Evolutionary conservation across 2,797 vertebrate species (phyloP).

Genomic region (Anas bahamensis): DNA sequence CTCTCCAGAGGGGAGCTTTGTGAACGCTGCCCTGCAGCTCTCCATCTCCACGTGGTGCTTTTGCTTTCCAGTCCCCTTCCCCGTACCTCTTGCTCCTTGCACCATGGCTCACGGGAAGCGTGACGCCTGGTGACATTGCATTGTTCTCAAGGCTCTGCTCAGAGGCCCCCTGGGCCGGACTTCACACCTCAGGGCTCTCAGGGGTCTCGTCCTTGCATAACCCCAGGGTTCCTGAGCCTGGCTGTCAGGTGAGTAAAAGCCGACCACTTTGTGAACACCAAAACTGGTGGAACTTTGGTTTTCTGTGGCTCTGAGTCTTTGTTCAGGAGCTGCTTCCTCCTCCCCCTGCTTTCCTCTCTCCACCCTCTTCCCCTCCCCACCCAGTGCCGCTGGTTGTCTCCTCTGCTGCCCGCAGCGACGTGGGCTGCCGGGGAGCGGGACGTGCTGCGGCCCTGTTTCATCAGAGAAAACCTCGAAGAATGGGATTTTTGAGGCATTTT

Average conservation of each 20-base stretch:
- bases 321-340: background rate
- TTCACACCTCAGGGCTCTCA: background rate
- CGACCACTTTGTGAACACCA: accelerated
- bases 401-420: too few relatives aligned
- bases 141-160: background rate
- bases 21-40: background rate
- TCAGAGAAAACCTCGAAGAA: accelerated
- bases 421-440: too few relatives aligned
- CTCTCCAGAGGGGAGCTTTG: background rate
- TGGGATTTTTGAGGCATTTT: background rate
- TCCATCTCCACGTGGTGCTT: accelerated
- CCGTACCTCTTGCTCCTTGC: background rate
- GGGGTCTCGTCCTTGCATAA: accelerated
- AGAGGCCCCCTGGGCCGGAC: too few relatives aligned
- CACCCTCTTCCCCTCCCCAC: background rate
- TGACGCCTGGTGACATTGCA: too few relatives aligned
- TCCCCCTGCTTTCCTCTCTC: background rate
- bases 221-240: accelerated
- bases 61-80: accelerated
- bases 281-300: accelerated
- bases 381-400: accelerated
- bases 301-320: background rate
- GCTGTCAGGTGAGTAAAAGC: accelerated
- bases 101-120: accelerated
- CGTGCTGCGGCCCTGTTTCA: background rate